phyloP scores from a whole-genome alignment of 2,113 vertebrate genomes.

The Tinamus guttatus region DNA sequence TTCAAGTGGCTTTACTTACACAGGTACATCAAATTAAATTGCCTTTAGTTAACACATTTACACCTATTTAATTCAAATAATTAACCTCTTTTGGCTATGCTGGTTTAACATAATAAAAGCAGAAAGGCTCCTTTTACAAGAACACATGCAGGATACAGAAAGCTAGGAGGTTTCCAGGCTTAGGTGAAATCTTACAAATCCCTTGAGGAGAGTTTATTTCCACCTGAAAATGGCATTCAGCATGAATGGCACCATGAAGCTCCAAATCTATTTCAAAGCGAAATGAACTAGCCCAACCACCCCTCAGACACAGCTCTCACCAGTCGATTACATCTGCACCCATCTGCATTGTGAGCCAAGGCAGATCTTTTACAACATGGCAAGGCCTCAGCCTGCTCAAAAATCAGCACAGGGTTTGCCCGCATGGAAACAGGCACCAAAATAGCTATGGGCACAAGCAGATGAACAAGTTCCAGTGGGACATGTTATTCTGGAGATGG shows the following conservation, averaged over 20 bases:
- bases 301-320: accelerated
- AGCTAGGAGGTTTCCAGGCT: not conserved
- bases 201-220: not conserved
- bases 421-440: not conserved
- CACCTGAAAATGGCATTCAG: not conserved
- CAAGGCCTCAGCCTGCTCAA: not conserved
- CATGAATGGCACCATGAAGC: not conserved
- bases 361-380: not conserved
- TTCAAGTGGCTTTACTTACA: not conserved
- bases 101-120: not conserved
- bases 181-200: not conserved
- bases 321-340: not conserved
- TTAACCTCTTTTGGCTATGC: not conserved
- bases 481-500: accelerated
- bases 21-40: not conserved
- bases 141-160: not conserved
- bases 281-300: not conserved
- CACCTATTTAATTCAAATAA: not conserved
- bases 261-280: not conserved
- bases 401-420: not conserved
- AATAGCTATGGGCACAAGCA: not conserved
- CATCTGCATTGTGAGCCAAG: not conserved
- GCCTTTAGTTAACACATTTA: not conserved
- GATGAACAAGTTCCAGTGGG: not conserved
- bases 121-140: not conserved